Conservation (phyloP, 2,113 vertebrate genomes). For the Elephantulus edwardii region DNA sequence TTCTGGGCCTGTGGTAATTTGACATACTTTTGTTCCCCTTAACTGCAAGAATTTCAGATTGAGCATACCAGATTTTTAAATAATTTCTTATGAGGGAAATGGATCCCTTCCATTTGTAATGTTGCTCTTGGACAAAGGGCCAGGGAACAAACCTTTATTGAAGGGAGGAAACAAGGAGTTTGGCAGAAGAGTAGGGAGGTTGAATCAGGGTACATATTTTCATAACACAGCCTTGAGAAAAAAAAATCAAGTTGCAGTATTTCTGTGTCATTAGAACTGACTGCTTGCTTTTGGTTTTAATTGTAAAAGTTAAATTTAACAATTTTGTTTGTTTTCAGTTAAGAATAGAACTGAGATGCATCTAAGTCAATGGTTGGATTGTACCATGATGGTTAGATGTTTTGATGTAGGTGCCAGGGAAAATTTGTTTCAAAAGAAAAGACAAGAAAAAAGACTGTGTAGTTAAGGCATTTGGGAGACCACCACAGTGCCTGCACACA, state of each 20-base stretch:
- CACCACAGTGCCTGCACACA: not conserved
- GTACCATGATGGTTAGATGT: not conserved
- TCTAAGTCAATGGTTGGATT: not conserved
- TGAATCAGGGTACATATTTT: conserved; percentile 37
- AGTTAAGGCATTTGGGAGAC: not conserved
- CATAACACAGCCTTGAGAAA: not conserved
- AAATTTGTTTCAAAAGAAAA: conserved; percentile 25
- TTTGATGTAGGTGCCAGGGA: not conserved
- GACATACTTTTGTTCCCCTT: not conserved
- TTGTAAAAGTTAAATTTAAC: too few species aligned
- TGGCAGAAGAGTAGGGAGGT: not conserved
- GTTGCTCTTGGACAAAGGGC: conserved; percentile 27
- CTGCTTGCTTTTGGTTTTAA: not conserved
- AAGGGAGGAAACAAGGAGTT: conserved; percentile 17
- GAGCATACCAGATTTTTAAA: conserved; percentile 9
- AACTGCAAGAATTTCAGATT: conserved; percentile 45
- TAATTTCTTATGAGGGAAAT: conserved; percentile 38
- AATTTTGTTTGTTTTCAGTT: not conserved
- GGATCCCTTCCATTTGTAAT: conserved; percentile 40
- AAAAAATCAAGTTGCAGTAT: not conserved
- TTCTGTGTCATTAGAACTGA: not conserved
- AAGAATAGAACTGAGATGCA: not conserved
- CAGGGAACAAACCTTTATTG: conserved; percentile 2
- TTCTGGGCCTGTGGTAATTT: not conserved
- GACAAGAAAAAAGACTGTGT: not conserved